phyloP scores from a whole-genome alignment of 2,797 vertebrate genomes.

The Serranus cabrilla region DNA sequence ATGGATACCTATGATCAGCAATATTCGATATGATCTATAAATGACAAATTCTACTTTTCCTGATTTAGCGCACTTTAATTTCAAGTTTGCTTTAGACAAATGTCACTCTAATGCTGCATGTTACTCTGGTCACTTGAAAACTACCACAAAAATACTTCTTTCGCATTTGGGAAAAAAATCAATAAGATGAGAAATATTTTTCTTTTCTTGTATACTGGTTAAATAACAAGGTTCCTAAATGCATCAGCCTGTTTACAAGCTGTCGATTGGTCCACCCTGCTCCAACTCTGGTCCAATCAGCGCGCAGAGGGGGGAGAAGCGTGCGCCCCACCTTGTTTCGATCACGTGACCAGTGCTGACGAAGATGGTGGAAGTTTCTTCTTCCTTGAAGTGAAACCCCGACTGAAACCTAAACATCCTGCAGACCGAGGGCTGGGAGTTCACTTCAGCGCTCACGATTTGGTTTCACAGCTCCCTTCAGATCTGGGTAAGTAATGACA shows the following conservation, averaged over 20 bases:
- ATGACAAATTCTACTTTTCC: not conserved
- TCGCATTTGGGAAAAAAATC: not conserved
- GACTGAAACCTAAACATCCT: constrained; percentile 63
- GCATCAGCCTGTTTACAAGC: constrained; percentile 36
- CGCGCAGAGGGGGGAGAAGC: not conserved
- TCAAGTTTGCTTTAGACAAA: not conserved
- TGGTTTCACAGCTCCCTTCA: not conserved
- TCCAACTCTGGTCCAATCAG: constrained; percentile 61
- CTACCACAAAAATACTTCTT: not conserved
- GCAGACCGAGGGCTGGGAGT: constrained; percentile 31
- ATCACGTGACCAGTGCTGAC: constrained; percentile 78
- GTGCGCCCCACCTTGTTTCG: constrained; percentile 79
- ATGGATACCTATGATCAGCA: not conserved
- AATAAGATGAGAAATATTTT: too few species aligned
- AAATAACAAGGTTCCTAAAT: not conserved
- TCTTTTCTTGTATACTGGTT: too few species aligned
- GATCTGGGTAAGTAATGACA: constrained; percentile 66
- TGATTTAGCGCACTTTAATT: not conserved
- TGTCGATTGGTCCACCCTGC: constrained; percentile 44
- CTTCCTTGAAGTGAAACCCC: constrained; percentile 75
- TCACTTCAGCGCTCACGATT: not conserved
- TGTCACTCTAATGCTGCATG: not conserved
- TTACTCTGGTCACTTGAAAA: not conserved
- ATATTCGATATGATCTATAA: too few species aligned
- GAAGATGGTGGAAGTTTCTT: constrained; percentile 87